These are phyloP conservation scores for Urocitellus parryii DNA, from an alignment of 2,113 vertebrate species.

Conservation along the genomic window DNA sequence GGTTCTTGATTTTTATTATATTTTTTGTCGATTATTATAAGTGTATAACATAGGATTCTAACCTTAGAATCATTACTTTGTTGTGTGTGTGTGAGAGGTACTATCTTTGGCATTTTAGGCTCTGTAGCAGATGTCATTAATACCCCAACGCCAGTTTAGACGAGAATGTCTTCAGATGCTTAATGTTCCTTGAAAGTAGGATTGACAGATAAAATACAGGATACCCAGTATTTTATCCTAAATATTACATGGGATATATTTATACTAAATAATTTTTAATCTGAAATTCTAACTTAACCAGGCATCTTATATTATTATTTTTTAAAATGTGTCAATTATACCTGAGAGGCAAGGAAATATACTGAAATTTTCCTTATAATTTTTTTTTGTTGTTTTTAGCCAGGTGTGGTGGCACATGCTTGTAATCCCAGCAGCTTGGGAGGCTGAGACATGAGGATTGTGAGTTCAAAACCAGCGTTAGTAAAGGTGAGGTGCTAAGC, in stretches of 20 bases:
- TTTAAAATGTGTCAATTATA: no score
- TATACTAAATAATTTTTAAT: neutral
- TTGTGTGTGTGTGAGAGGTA: neutral
- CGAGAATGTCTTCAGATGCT: neutral
- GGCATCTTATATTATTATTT: no score
- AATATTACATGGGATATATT: neutral
- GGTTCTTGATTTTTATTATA: neutral
- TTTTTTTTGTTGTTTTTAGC: no score
- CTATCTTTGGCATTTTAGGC: rapidly evolving
- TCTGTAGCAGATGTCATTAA: neutral
- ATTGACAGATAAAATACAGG: neutral
- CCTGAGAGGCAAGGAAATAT: neutral
- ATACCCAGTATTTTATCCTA: neutral
- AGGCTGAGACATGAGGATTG: no score
- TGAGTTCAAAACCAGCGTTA: no score
- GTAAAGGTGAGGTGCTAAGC: no score
- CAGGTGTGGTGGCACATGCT: no score
- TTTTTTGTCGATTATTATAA: neutral
- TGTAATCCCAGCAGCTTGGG: no score
- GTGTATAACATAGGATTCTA: neutral
- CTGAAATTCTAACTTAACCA: neutral
- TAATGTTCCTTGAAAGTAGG: neutral
- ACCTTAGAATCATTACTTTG: rapidly evolving
- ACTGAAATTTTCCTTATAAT: neutral
- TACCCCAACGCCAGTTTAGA: neutral